phyloP scores from a whole-genome alignment of 2,797 vertebrate genomes.

The Poeciliopsis presidionis region DNA sequence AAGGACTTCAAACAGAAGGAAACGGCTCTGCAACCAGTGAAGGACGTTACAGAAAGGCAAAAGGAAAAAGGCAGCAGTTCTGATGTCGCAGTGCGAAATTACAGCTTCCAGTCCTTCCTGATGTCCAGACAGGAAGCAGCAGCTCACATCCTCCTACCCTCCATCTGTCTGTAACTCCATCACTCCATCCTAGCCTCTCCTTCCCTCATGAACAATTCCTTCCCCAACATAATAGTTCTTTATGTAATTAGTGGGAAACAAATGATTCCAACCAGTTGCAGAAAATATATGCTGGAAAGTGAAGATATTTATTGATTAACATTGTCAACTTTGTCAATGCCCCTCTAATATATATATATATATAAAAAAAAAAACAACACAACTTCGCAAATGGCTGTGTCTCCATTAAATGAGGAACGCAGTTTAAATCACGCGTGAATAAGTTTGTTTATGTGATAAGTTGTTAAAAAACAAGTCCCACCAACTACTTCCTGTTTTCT shows the following conservation, averaged over 20 bases:
- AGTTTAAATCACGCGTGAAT: too few species aligned
- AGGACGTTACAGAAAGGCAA: background rate
- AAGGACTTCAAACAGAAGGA: constrained; percentile 3
- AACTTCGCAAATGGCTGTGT: too few species aligned
- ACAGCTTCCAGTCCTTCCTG: background rate
- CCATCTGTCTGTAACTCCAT: background rate
- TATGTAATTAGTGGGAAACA: background rate
- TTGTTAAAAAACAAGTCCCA: too few species aligned
- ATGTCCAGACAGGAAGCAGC: background rate
- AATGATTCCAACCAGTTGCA: background rate
- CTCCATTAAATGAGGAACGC: too few species aligned
- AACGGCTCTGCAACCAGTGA: constrained; percentile 6
- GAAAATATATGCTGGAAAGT: background rate
- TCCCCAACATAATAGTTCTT: background rate
- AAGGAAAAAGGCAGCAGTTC: background rate
- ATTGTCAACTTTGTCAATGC: too few species aligned
- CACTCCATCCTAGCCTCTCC: background rate
- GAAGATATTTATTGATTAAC: too few species aligned
- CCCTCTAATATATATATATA: too few species aligned
- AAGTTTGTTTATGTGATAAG: too few species aligned
- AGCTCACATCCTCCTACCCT: background rate
- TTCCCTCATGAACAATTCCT: background rate
- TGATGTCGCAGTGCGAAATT: background rate
- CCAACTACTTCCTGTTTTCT: too few species aligned
- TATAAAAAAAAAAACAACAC: too few species aligned